Evolutionary conservation across 2,797 vertebrate genomes (phyloP).

Genomic region (Apogon talboti): DNA sequence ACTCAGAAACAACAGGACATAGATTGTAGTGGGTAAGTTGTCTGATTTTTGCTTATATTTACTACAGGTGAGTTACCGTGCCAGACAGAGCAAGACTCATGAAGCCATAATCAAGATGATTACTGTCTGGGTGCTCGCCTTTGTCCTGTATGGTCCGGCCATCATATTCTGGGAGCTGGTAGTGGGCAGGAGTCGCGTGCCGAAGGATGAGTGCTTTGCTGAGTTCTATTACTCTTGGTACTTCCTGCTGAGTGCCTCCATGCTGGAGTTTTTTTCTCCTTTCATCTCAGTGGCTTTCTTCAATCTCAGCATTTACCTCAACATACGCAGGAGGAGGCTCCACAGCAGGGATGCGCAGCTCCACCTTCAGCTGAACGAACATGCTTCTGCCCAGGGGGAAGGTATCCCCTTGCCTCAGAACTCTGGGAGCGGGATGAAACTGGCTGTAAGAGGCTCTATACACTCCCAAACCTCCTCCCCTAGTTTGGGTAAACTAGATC

Average conservation of each 20-base stretch:
- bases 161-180: conserved; percentile 86
- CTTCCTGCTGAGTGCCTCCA: conserved; percentile 84
- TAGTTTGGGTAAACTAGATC: conserved; percentile 76
- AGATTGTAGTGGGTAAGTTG: conserved; percentile 9
- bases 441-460: conserved; percentile 68
- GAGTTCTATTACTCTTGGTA: conserved; percentile 86
- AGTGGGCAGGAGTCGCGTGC: conserved; percentile 72
- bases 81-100: conserved; percentile 79
- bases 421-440: conserved; percentile 69
- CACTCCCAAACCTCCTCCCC: conserved; percentile 75
- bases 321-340: conserved; percentile 84
- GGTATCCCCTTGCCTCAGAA: conserved; percentile 63
- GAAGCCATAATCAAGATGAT: conserved; percentile 85
- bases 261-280: conserved; percentile 90
- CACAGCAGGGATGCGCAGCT: conserved; percentile 62
- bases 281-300: conserved; percentile 89
- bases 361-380: conserved; percentile 59
- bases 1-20: not conserved
- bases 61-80: conserved; percentile 88
- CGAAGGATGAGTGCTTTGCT: conserved; percentile 74
- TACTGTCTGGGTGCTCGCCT: conserved; percentile 88
- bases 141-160: conserved; percentile 88
- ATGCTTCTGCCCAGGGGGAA: conserved; percentile 58
- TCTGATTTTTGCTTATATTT: conserved; percentile 51
- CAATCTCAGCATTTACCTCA: conserved; percentile 89